A percentile compares a stretch with the other conserved stretches of the same genome.
phyloP scores from a whole-genome alignment of 2,113 vertebrate genomes.

The Monopterus albus region DNA sequence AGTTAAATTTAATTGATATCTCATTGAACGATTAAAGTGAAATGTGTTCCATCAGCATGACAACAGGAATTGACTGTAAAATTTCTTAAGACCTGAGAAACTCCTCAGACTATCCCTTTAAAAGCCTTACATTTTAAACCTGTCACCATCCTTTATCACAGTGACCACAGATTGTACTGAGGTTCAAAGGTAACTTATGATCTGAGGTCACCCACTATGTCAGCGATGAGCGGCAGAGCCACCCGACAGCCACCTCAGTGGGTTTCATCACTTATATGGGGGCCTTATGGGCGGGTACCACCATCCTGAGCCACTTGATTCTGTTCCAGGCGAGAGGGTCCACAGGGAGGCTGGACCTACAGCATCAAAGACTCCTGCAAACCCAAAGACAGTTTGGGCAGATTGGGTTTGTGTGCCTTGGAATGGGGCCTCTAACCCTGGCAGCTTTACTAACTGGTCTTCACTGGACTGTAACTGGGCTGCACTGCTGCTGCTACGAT shows the following conservation, averaged over 20 bases:
- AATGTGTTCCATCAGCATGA: too few species aligned
- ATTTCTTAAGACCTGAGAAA: too few species aligned
- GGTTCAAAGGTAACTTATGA: too few species aligned
- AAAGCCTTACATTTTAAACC: too few species aligned
- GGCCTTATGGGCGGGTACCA: background rate
- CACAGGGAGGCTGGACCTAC: background rate
- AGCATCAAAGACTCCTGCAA: background rate
- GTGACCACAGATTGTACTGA: too few species aligned
- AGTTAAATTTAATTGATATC: too few species aligned
- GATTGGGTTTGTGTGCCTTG: slow-evolving; percentile 26
- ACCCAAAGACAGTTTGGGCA: background rate
- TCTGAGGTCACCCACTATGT: background rate
- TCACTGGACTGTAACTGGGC: background rate
- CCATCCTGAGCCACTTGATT: background rate
- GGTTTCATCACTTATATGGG: background rate
- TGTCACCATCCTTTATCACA: too few species aligned
- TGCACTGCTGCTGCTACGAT: slow-evolving; percentile 3
- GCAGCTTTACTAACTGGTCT: slow-evolving; percentile 20
- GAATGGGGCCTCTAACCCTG: background rate
- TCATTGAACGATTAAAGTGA: too few species aligned
- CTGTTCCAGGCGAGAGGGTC: background rate
- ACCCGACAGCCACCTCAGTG: background rate
- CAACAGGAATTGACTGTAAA: too few species aligned
- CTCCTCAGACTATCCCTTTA: too few species aligned
- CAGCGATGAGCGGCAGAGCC: slow-evolving; percentile 9